A percentile compares a stretch with the other conserved stretches of the same genome.
Evolutionary conservation across 2,888 invertebrate species (phyloP).

Genomic region (Neoascia interrupta): DNA sequence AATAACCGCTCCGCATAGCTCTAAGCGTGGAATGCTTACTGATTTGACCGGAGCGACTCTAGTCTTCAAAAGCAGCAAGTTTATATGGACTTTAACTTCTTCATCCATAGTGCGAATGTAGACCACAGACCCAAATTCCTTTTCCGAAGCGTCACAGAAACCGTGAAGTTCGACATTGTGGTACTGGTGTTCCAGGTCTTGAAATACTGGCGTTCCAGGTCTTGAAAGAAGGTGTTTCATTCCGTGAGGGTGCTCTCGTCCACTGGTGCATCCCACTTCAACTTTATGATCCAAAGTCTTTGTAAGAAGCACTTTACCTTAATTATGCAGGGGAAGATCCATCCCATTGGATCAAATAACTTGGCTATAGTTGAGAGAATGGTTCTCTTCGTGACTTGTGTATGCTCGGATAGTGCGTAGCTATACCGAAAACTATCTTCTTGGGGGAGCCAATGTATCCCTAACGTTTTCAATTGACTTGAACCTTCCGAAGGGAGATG

Average conservation of each 20-base stretch:
- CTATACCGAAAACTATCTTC: not conserved
- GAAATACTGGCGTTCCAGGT: too few species aligned
- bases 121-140: not conserved
- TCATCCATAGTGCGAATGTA: not conserved
- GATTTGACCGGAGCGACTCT: conserved; percentile 15
- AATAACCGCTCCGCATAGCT: too few species aligned
- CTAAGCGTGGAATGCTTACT: too few species aligned
- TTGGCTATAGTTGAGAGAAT: not conserved
- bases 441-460: not conserved
- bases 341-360: conserved; percentile 5
- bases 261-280: not conserved
- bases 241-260: not conserved
- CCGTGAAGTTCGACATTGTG: not conserved
- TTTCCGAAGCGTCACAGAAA: not conserved
- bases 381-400: too few species aligned
- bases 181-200: too few species aligned
- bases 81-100: too few species aligned
- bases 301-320: not conserved
- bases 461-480: not conserved
- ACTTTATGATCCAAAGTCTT: not conserved
- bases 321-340: not conserved
- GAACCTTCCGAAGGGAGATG: not conserved
- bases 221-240: too few species aligned
- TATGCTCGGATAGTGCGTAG: too few species aligned
- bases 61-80: too few species aligned